A percentile compares a stretch with the other conserved stretches of the same genome.
These are phyloP conservation scores for Platycheirus albimanus DNA, from an alignment of 2,888 invertebrate genomes.

Conservation along the genomic window DNA sequence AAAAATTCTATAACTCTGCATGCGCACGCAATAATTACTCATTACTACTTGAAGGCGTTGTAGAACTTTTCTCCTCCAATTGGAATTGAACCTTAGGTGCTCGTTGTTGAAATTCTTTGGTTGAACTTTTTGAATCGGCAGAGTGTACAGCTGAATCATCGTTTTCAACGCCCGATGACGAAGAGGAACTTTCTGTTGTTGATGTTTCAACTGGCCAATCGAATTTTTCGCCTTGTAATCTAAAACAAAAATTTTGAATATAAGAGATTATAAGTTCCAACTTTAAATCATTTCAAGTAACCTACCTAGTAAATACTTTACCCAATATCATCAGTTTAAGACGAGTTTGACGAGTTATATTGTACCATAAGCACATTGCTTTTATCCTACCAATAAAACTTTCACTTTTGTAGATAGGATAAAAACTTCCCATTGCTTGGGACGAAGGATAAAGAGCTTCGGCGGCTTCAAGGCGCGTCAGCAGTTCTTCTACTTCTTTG, in stretches of 20 bases:
- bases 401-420: slow-evolving; percentile 85
- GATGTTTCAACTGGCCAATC: slow-evolving; percentile 82
- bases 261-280: too few relatives aligned
- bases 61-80: slow-evolving; percentile 79
- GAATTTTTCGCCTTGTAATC: slow-evolving; percentile 81
- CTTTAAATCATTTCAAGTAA: too few relatives aligned
- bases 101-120: slow-evolving; percentile 68
- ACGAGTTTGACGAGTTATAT: slow-evolving; percentile 92
- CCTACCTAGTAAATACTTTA: slow-evolving; percentile 85
- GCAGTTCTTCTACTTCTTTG: slow-evolving; percentile 88
- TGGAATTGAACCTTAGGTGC: slow-evolving; percentile 81
- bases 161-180: slow-evolving; percentile 81
- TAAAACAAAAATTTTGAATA: slow-evolving; percentile 47
- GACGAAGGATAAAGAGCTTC: slow-evolving; percentile 93
- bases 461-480: slow-evolving; percentile 89
- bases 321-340: slow-evolving; percentile 90
- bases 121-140: slow-evolving; percentile 77
- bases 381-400: slow-evolving; percentile 83
- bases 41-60: slow-evolving; percentile 81
- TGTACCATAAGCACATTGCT: slow-evolving; percentile 96
- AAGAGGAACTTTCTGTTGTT: slow-evolving; percentile 79
- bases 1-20: not conserved
- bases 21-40: slow-evolving; percentile 77
- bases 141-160: slow-evolving; percentile 81
- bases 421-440: slow-evolving; percentile 89